phyloP scores from a whole-genome alignment of 2,113 vertebrate genomes.

The Eptesicus fuscus region DNA sequence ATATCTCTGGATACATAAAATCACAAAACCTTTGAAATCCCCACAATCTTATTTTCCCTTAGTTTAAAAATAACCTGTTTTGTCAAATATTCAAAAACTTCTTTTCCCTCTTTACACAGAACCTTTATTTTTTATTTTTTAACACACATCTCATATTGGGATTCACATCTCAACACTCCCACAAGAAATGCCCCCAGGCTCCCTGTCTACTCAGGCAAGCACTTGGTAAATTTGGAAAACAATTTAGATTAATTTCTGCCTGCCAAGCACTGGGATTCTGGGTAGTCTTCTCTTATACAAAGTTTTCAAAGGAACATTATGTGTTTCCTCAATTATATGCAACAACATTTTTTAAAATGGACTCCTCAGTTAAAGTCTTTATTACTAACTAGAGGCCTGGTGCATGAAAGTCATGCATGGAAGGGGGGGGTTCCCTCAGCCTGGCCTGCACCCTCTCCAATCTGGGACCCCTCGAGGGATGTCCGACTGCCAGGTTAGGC shows the following conservation, averaged over 20 bases:
- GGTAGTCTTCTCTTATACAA: neutral
- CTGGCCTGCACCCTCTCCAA: too few species aligned
- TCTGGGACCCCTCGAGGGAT: too few species aligned
- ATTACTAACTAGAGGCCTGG: neutral
- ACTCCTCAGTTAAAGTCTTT: constrained; percentile 5
- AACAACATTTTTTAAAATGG: neutral
- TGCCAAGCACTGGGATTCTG: neutral
- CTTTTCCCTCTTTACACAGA: constrained; percentile 52
- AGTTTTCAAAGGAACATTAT: constrained; percentile 44
- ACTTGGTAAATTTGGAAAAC: constrained; percentile 58
- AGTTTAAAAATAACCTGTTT: constrained; percentile 68
- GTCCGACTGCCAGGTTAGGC: too few species aligned
- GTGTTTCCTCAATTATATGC: neutral
- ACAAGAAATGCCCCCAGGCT: constrained; percentile 69
- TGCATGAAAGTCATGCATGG: too few species aligned
- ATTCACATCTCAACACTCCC: constrained; percentile 76
- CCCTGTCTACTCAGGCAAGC: constrained; percentile 59
- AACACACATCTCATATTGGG: constrained; percentile 65
- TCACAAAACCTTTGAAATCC: constrained; percentile 39
- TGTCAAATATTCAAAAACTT: constrained; percentile 53
- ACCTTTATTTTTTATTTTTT: neutral
- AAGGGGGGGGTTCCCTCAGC: too few species aligned
- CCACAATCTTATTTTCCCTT: constrained; percentile 39
- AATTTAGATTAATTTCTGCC: constrained; percentile 55
- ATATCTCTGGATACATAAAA: constrained; percentile 16